A percentile compares a stretch with the other conserved stretches of the same genome.
Evolutionary conservation across 2,113 vertebrate genomes (phyloP).

Genomic region (Hepsetus odoe): DNA sequence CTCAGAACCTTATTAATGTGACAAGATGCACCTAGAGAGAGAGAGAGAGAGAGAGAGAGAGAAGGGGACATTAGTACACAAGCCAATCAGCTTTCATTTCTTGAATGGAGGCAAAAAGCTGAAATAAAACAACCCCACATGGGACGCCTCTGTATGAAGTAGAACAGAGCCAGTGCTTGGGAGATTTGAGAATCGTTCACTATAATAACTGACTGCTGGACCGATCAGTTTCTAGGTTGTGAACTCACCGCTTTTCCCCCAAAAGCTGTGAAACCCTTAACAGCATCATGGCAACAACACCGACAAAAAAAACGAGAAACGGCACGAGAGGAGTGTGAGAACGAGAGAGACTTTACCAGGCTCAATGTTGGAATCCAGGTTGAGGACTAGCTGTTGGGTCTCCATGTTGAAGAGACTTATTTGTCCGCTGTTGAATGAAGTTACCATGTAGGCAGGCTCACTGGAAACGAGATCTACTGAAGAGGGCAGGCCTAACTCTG

Average conservation of each 20-base stretch:
- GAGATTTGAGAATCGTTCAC: too few relatives aligned
- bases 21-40: constrained; percentile 75
- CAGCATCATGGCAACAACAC: too few relatives aligned
- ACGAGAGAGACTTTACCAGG: constrained; percentile 71
- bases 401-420: constrained; percentile 98
- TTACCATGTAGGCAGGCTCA: constrained; percentile 94
- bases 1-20: constrained; percentile 98
- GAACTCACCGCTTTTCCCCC: too few relatives aligned
- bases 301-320: too few relatives aligned
- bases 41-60: neutral
- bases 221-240: too few relatives aligned
- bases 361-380: constrained; percentile 84
- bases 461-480: constrained; percentile 96
- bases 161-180: too few relatives aligned
- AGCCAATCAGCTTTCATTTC: neutral
- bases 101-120: neutral
- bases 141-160: neutral
- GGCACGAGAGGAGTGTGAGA: too few relatives aligned
- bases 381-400: constrained; percentile 89
- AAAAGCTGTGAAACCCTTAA: too few relatives aligned
- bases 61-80: neutral
- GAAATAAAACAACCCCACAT: neutral
- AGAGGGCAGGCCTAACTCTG: constrained; percentile 91
- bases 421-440: constrained; percentile 89
- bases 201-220: too few relatives aligned